Conservation (phyloP, 2,888 invertebrate genomes). For the Philopedon plagiatum region DNA sequence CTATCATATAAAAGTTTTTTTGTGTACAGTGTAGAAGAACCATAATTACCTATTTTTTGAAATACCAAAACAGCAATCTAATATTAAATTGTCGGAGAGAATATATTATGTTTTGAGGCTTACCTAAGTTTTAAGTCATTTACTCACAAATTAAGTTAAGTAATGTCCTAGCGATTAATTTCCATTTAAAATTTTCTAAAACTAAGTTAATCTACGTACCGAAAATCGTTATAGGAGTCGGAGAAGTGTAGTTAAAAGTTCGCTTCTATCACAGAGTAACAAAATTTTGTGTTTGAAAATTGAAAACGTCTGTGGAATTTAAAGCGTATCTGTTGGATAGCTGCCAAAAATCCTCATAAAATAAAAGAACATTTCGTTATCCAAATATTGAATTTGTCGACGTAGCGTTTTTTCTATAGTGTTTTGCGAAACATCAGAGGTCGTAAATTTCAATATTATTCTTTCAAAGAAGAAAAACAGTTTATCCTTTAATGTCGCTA, state of each 20-base stretch:
- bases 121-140: too few species aligned
- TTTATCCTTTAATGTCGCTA: too few species aligned
- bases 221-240: constrained; percentile 9
- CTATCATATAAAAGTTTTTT: too few species aligned
- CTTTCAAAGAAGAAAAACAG: too few species aligned
- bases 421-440: not conserved
- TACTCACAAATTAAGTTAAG: too few species aligned
- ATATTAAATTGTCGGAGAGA: too few species aligned
- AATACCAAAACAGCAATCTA: too few species aligned
- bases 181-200: not conserved
- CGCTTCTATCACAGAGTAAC: constrained; percentile 14
- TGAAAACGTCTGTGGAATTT: constrained; percentile 1
- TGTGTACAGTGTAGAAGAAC: too few species aligned
- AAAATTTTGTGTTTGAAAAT: constrained; percentile 11
- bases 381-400: not conserved
- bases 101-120: too few species aligned
- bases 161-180: too few species aligned
- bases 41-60: too few species aligned
- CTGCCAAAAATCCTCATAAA: constrained; percentile 5
- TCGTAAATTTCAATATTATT: not conserved
- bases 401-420: not conserved
- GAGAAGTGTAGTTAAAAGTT: constrained; percentile 8
- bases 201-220: constrained; percentile 7
- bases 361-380: constrained; percentile 1
- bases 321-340: constrained; percentile 5